Conservation (phyloP, 2,113 vertebrate genomes). For the Hymenochirus boettgeri region DNA sequence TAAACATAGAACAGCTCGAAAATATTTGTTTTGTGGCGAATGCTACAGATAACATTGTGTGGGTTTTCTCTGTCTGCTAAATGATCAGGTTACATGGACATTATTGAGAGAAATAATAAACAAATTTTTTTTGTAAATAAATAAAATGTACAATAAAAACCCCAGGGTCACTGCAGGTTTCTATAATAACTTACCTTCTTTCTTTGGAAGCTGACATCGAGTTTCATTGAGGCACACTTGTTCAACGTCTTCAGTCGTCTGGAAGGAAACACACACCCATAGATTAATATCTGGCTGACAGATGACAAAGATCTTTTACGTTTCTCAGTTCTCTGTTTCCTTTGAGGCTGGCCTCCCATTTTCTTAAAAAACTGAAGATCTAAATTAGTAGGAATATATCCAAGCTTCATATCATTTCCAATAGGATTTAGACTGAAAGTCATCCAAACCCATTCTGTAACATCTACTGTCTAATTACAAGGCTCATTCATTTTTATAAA, state of each 20-base stretch:
- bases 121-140: too few relatives aligned
- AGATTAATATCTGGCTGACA: constrained; percentile 48
- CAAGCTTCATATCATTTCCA: background rate
- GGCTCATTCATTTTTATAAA: background rate
- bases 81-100: too few relatives aligned
- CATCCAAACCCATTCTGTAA: constrained; percentile 14
- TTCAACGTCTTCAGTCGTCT: constrained; percentile 95
- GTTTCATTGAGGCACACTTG: constrained; percentile 98
- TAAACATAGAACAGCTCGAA: too few relatives aligned
- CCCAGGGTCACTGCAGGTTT: too few relatives aligned
- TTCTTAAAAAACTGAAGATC: constrained; percentile 3
- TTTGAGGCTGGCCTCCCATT: constrained; percentile 46
- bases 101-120: too few relatives aligned
- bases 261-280: constrained; percentile 59
- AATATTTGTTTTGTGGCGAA: too few relatives aligned
- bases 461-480: background rate
- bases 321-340: constrained; percentile 26
- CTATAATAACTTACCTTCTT: constrained; percentile 96
- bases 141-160: too few relatives aligned
- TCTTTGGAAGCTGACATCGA: constrained; percentile 90
- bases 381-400: background rate
- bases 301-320: constrained; percentile 34
- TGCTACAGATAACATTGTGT: too few relatives aligned
- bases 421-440: constrained; percentile 18
- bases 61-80: too few relatives aligned